Evolutionary conservation across 2,888 invertebrate genomes (phyloP).

Genomic region (Cyaniris semiargus): DNA sequence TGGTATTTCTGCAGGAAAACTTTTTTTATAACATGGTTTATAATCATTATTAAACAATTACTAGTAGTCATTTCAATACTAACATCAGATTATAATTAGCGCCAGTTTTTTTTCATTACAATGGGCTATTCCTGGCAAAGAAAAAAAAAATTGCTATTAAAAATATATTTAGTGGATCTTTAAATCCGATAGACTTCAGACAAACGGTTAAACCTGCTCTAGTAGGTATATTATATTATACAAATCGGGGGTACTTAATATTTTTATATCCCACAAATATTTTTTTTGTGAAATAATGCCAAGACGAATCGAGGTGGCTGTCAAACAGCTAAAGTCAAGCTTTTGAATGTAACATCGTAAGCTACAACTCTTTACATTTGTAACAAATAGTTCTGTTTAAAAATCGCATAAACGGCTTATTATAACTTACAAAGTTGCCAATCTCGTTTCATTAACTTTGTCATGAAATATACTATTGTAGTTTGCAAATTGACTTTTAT

Average conservation of each 20-base stretch:
- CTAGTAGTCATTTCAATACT: not conserved
- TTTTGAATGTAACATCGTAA: no score
- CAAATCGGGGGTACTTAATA: not conserved
- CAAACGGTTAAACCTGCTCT: no score
- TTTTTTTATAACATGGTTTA: not conserved
- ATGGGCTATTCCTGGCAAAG: not conserved
- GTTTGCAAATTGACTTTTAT: not conserved
- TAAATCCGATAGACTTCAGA: no score
- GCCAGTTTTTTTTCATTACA: not conserved
- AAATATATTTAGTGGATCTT: not conserved
- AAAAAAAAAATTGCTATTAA: not conserved
- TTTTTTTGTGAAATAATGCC: not conserved
- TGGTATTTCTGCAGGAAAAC: not conserved
- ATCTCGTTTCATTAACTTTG: not conserved
- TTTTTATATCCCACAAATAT: not conserved
- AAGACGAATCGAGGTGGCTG: not conserved
- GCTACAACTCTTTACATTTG: not conserved
- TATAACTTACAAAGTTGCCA: not conserved
- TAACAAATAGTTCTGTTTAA: slow-evolving; percentile 16
- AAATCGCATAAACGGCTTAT: not conserved
- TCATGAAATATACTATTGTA: not conserved
- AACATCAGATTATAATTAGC: not conserved
- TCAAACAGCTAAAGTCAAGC: not conserved
- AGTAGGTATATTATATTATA: no score
- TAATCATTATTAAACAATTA: no score